Evolutionary conservation across 2,888 invertebrate genomes (phyloP), one percentile per base, ranked within the genome.

Genomic region (Timema podura): DNA sequence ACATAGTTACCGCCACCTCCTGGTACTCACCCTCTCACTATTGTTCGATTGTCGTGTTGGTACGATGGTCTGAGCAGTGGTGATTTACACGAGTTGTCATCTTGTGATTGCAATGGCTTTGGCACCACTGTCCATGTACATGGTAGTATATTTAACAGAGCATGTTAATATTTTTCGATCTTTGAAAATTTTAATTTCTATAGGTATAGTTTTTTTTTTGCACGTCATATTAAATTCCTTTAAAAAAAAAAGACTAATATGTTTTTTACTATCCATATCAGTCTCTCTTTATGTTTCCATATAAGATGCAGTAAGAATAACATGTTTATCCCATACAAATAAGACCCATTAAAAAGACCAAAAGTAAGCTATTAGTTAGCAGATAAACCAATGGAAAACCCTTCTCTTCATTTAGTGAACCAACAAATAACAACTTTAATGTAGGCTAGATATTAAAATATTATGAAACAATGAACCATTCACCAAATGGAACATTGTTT

Each of bases 111-210:
- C 30, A 30, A 68, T 69, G 70, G 73, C 73, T 65, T 71, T 73
- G 73, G 73, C 71, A 68, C 73, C 70, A 70, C 73, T 73, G 73
- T 71, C 73, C 73, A 73, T 73, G 73, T 71, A 73, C 71, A 70
- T 71, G 71, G 71, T 73, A 73, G 73, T 73, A 73, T 73, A 70
- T 73, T 73, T 81, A 83, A 83, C 81, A 82, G 81, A 82, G 77
- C 79, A 79, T 81, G 82, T 83, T 83, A 83, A 82, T 82, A 69
- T 69, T 78, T 72, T 72, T 71, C 65, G 70, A 70, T 72, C 69
- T 69, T 70, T 71, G 69, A 48, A 61, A 68, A 72, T 68, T 45
- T 61, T 61, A 30, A 69, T 69, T 69, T 67, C 65, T 64, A 66
- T 57, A 64, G 65, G 69, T 65, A 65, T 48, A 65, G 57, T 69